These are phyloP conservation scores for Ecdyonurus torrentis DNA, from an alignment of 2,888 invertebrate genomes.

Conservation along the genomic window DNA sequence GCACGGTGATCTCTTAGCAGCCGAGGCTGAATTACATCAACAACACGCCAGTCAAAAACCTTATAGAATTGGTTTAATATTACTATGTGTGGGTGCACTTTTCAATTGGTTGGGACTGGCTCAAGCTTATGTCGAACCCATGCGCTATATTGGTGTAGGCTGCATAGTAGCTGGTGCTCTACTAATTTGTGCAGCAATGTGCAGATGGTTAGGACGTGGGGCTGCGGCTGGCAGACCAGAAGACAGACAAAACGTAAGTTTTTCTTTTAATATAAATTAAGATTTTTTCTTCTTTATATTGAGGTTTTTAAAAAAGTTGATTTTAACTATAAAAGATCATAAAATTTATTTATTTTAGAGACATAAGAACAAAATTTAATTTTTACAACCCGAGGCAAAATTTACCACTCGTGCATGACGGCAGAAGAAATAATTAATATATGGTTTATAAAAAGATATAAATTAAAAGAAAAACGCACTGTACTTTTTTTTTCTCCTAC, in stretches of 20 bases:
- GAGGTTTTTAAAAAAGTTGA: too few species aligned
- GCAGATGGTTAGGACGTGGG: conserved; percentile 39
- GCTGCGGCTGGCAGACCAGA: conserved; percentile 5
- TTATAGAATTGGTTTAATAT: conserved; percentile 54
- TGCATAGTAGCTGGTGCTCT: conserved; percentile 56
- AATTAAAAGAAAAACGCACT: too few species aligned
- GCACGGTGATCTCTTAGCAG: background rate
- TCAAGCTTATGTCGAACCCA: conserved; percentile 53
- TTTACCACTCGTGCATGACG: too few species aligned
- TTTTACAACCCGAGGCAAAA: too few species aligned
- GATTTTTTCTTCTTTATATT: too few species aligned
- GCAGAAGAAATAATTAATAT: too few species aligned
- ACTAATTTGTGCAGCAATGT: conserved; percentile 55
- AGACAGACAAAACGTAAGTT: conserved; percentile 1
- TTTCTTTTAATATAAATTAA: too few species aligned
- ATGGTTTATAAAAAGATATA: too few species aligned
- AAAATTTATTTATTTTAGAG: too few species aligned
- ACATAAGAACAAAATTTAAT: too few species aligned
- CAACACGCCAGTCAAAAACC: conserved; percentile 34
- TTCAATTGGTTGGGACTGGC: conserved; percentile 59
- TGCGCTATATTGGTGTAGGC: conserved; percentile 53
- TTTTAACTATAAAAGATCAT: too few species aligned
- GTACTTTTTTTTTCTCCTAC: too few species aligned
- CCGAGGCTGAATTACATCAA: background rate
- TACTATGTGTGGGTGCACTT: conserved; percentile 51